A percentile compares a stretch with the other conserved stretches of the same genome.
These are phyloP conservation scores for Monopis laevigella DNA, from an alignment of 2,888 invertebrate genomes.

Conservation along the genomic window DNA sequence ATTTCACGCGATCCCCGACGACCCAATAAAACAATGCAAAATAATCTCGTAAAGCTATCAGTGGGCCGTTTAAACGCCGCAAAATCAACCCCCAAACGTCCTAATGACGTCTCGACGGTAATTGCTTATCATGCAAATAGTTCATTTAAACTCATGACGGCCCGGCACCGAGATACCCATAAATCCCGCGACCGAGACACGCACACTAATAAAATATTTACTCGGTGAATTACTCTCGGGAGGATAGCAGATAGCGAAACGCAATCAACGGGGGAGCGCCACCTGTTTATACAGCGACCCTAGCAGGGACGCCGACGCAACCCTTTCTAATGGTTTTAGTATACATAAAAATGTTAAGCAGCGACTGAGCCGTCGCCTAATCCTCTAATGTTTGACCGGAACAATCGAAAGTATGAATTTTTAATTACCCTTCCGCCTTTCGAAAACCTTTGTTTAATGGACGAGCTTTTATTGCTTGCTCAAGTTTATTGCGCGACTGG, in stretches of 20 bases:
- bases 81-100: constrained; percentile 15
- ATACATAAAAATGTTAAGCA: constrained; percentile 12
- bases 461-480: constrained; percentile 6
- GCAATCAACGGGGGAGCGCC: constrained; percentile 22
- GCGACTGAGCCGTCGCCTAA: constrained; percentile 1
- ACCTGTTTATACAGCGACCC: constrained; percentile 24
- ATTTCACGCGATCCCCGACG: constrained; percentile 12
- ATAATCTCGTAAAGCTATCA: constrained; percentile 17
- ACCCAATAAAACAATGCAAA: constrained; percentile 16
- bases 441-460: constrained; percentile 2
- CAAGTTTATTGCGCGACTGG: constrained; percentile 12
- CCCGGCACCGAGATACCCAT: constrained; percentile 10
- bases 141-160: constrained; percentile 17
- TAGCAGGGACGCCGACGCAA: constrained; percentile 4
- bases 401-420: constrained; percentile 18
- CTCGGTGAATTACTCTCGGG: constrained; percentile 32
- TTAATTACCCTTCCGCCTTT: constrained; percentile 13
- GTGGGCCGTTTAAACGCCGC: constrained; percentile 15
- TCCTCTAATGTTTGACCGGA: constrained; percentile 26
- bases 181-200: constrained; percentile 14
- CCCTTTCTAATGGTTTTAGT: constrained; percentile 18
- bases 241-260: constrained; percentile 22
- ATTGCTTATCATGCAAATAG: constrained; percentile 20
- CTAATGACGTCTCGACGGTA: constrained; percentile 16
- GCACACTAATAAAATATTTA: constrained; percentile 40